A percentile compares a stretch with the other conserved stretches of the same genome.
These are phyloP conservation scores for Periparus ater DNA, from an alignment of 2,797 vertebrate species.

Conservation along the genomic window DNA sequence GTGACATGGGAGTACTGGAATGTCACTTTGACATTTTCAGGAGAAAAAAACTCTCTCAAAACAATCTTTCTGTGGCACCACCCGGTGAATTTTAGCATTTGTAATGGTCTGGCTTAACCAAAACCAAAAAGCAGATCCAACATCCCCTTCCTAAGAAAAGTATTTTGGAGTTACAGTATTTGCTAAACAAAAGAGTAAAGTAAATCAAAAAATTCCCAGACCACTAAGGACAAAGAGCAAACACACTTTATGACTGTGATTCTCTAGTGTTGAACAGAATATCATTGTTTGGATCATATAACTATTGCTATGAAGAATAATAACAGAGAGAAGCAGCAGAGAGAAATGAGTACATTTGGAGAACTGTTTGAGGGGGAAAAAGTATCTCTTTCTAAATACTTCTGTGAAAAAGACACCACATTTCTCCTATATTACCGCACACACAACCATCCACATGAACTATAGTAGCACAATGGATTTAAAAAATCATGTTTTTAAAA, in stretches of 20 bases:
- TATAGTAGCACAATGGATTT: background rate
- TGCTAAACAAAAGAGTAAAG: background rate
- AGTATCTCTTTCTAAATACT: background rate
- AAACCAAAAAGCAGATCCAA: slow-evolving; percentile 9
- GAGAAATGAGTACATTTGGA: background rate
- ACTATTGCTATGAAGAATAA: background rate
- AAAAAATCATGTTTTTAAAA: background rate
- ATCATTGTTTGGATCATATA: background rate
- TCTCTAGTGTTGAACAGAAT: background rate
- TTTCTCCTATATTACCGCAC: background rate
- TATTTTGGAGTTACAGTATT: background rate
- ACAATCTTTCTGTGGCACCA: background rate
- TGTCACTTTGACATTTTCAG: background rate
- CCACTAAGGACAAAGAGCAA: background rate
- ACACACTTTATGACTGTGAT: background rate
- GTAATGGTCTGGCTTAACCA: background rate
- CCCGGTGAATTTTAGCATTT: background rate
- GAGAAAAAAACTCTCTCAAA: background rate
- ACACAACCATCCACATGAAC: background rate
- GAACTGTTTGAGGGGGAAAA: background rate
- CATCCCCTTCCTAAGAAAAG: background rate
- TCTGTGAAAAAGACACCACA: background rate
- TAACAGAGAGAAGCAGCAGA: background rate
- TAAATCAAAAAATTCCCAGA: background rate
- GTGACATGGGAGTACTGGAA: background rate